Base-by-base conservation (phyloP, 2,888 invertebrate genomes). In the Epistrophella euchroma region DNA sequence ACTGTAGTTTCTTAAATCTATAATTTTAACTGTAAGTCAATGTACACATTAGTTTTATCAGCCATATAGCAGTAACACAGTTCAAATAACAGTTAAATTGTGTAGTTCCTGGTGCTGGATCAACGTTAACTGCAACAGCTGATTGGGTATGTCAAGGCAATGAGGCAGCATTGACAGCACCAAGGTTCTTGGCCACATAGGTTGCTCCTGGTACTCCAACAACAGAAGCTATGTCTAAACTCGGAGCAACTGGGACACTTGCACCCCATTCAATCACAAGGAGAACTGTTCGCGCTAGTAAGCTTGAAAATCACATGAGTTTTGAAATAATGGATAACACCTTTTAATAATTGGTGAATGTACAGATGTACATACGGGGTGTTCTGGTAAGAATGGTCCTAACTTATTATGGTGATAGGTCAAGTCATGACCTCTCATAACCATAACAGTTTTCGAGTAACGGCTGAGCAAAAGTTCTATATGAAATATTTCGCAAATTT, bases 121-220 rank as follows among this genome's bases (percentile, higher is more conserved):
- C 89, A 66, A 91, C 89, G 50, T 91, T 91, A 88, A 90, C 89
- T 55, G 91, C 88, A 68, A 90, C 89, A 75, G 90, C 91, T 73
- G 91, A 91, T 73, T 90, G 89, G 40, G 89, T 82, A 83, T 91
- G 91, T 50, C 91, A 91, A 32, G 91, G 77, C 76, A 91, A 86
- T 37, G 91, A 91, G 50, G 91, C 91, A 10, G 90, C 91, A 88
- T 91, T 91, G 0, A 91, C 83, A 60, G 91, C 91, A 47, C 91
- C 91, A 64, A 91, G 90, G 19, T 90, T 91, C 88, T 90, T 90
- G 17, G 91, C 91, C 28, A 91, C 90, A 43, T 91, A 91, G 43
- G 89, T 89, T 19, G 91, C 91, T 75, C 90, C 90, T 81, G 88
- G 90, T 90, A 15, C 77, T 37, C 58, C 86, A 17, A 58, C 76